Base-by-base conservation (phyloP, 1,140 invertebrate species). In the Listronotus oregonensis region DNA sequence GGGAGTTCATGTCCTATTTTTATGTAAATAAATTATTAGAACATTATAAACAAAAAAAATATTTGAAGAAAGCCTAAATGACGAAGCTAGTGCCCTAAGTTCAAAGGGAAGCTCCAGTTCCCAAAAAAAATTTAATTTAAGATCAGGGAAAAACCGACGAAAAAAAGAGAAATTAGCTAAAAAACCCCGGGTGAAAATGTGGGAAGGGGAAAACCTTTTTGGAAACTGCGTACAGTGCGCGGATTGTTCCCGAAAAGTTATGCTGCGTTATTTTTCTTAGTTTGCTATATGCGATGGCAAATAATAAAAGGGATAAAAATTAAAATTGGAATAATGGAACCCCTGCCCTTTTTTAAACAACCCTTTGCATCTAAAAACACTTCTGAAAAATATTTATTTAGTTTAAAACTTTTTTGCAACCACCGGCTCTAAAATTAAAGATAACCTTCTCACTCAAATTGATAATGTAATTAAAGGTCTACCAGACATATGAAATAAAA, bases 281-380 rank as follows among this genome's bases (percentile, higher is more conserved):
- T 79, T 84, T 99, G 47, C 85, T 99, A 1, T 97, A 97, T 80
- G 94, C 95, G 14, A 87, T 99, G 75, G 91, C 91, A 56, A 91
- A 95, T 78, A 99, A 99, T 83, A 85, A 89, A 88, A 96, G 96
- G n/a, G n/a, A n/a, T n/a, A n/a, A n/a, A n/a, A n/a, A n/a, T n/a
- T n/a, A n/a, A n/a, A n/a, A n/a, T n/a, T n/a, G n/a, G n/a, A n/a
- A n/a, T n/a, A n/a, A n/a, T n/a, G n/a, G n/a, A n/a, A n/a, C n/a
- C n/a, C n/a, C n/a, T n/a, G n/a, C n/a, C n/a, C n/a, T n/a, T n/a
- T n/a, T n/a, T n/a, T n/a, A n/a, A n/a, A n/a, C n/a, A n/a, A n/a
- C n/a, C n/a, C n/a, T n/a, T n/a, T n/a, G n/a, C n/a, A n/a, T n/a
- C n/a, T n/a, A n/a, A n/a, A n/a, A n/a, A n/a, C n/a, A n/a, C n/a